Evolutionary conservation across 2,113 vertebrate species (phyloP), one percentile per base, ranked within the genome.

Genomic region (Cranoglanis bouderius): DNA sequence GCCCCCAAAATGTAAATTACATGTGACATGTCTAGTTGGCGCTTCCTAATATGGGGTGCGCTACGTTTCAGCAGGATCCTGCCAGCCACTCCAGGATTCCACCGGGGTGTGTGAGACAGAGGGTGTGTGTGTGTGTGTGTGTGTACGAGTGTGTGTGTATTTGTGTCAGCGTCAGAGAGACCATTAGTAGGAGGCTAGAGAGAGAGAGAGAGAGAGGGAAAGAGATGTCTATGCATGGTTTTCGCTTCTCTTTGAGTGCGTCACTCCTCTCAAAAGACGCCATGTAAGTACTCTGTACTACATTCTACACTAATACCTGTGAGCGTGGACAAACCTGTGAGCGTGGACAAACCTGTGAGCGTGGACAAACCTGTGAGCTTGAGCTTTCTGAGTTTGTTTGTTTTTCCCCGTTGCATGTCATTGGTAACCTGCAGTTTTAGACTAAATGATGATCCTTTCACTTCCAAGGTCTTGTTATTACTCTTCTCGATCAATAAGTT

Each of bases 31-130:
- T 95, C 95, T 96, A 95, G 94, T 96, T 91, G 95, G 92, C 88
- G 91, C 94, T 95, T 93, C 97, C 97, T 96, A 97, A 96, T 98
- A 97, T 97, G 97, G 97, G 87, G 93, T 93, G 95, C 91, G 93
- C 95, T 93, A 95, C 94, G 94, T 96, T 97, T 96, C 95, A 95
- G 70, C 70, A 90, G 92, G 94, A 91, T 92, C 94, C 94, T 94
- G 96, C 95, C 97, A 97, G 96, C 94, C 95, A 94, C 94, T 94
- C 94, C 89, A 93, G 94, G 93, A 95, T 93, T 92, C 94, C 91
- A 93, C 93, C 93, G 92, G 94, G 95, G 93, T 94, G 94, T 92
- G 93, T 86, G 93, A 93, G 93, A 93, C 90, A 93, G 92, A 92
- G 93, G 90, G 92, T 91, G 93, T 94, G 93, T 89, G 89, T 82